A percentile compares a stretch with the other conserved stretches of the same genome.
Conservation (phyloP, 2,113 vertebrate species). For the Arvicanthis niloticus region DNA sequence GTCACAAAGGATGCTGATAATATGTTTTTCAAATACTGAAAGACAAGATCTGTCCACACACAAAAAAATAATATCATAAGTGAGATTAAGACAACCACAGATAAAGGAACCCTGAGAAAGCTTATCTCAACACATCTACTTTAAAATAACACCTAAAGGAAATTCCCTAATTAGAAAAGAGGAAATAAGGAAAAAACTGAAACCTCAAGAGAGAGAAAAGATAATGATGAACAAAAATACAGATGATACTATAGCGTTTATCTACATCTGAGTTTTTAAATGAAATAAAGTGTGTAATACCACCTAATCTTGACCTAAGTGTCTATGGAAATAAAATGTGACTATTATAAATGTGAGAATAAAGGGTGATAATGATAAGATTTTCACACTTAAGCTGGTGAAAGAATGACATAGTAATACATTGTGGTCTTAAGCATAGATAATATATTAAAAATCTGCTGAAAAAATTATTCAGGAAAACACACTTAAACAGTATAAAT, state of each 20-base stretch:
- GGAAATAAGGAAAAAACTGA: not conserved
- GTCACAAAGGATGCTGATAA: not conserved
- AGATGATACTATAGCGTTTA: not conserved
- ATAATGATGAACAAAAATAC: not conserved
- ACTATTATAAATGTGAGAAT: not conserved
- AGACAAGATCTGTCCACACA: not conserved
- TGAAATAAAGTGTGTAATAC: not conserved
- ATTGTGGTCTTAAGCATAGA: not conserved
- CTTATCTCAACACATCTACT: not conserved
- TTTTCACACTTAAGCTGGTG: not conserved
- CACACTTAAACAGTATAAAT: not conserved
- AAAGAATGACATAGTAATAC: not conserved
- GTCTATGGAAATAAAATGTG: not conserved
- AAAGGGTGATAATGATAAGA: not conserved
- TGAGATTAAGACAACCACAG: not conserved
- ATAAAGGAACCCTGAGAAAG: not conserved
- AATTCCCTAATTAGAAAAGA: not conserved
- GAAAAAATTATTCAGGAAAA: not conserved
- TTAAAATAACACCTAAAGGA: not conserved
- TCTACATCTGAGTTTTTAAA: not conserved
- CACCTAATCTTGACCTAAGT: not conserved
- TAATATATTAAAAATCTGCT: not conserved
- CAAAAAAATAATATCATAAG: not conserved
- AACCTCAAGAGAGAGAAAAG: not conserved
- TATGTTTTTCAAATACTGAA: not conserved